Percentiles rank a stretch among this genome's conserved stretches.
Evolutionary conservation across 1,140 invertebrate genomes (phyloP).

Genomic region (Drosophila pruinosa): DNA sequence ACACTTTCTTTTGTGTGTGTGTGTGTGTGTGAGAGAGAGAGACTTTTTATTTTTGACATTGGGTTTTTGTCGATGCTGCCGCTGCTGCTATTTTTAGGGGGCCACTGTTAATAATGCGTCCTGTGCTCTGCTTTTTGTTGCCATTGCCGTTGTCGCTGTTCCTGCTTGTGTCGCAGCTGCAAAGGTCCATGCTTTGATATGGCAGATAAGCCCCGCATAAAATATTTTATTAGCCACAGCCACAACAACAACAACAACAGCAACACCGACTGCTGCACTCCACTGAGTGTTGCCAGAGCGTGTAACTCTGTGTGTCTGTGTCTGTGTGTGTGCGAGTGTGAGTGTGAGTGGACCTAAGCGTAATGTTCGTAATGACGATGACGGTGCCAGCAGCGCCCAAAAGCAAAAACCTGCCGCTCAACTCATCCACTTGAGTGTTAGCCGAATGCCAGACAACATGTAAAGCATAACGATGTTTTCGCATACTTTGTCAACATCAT

Average conservation of each 20-base stretch:
- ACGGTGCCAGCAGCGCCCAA: constrained; percentile 51
- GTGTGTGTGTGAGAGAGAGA: constrained; percentile 28
- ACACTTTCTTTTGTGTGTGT: constrained; percentile 33
- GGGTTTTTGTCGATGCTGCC: constrained; percentile 64
- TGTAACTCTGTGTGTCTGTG: background rate
- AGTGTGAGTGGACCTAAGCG: constrained; percentile 26
- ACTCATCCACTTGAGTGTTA: constrained; percentile 45
- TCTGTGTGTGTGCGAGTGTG: background rate
- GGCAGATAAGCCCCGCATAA: constrained; percentile 74
- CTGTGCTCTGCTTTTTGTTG: constrained; percentile 57
- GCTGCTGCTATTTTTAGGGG: constrained; percentile 36
- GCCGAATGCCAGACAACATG: background rate
- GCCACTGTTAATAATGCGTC: constrained; percentile 67
- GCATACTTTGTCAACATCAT: background rate
- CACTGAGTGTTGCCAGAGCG: background rate
- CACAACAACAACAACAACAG: background rate
- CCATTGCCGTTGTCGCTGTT: background rate
- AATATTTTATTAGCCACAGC: constrained; percentile 74
- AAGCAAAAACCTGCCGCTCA: constrained; percentile 48
- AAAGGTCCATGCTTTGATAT: constrained; percentile 68
- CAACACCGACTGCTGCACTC: background rate
- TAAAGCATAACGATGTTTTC: background rate
- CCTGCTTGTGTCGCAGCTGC: constrained; percentile 52
- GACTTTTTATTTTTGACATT: constrained; percentile 72
- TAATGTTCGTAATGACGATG: constrained; percentile 54